Conservation (phyloP, 2,797 vertebrate species). For the Meriones psammophilus region DNA sequence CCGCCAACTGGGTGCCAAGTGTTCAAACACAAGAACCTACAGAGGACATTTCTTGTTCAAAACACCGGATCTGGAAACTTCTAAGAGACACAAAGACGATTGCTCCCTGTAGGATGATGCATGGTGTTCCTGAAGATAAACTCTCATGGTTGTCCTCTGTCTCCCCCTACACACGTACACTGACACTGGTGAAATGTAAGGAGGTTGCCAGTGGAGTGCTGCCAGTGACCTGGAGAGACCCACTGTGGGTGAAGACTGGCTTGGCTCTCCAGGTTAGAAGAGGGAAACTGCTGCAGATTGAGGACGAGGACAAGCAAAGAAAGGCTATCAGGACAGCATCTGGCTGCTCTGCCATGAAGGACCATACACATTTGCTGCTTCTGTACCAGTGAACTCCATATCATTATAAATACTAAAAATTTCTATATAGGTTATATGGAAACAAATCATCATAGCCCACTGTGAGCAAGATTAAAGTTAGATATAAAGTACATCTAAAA, state of each 20-base stretch:
- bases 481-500: background rate
- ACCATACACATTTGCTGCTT: background rate
- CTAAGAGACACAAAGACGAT: background rate
- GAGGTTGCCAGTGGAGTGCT: background rate
- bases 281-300: background rate
- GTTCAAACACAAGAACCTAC: background rate
- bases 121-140: background rate
- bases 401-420: background rate
- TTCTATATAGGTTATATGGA: background rate
- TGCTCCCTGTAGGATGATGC: background rate
- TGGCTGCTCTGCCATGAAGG: background rate
- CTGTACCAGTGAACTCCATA: background rate
- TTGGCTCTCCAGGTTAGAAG: background rate
- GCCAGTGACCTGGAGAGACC: background rate
- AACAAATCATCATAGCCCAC: constrained; percentile 35
- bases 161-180: background rate
- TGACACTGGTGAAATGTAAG: background rate
- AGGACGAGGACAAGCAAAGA: background rate
- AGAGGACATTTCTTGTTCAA: background rate
- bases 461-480: background rate
- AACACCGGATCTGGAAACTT: background rate
- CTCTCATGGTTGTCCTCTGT: background rate
- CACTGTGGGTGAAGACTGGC: background rate
- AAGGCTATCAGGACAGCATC: background rate
- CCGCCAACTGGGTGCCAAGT: background rate